Evolutionary conservation across 1,140 invertebrate species (phyloP).

Genomic region (Asobara japonica): DNA sequence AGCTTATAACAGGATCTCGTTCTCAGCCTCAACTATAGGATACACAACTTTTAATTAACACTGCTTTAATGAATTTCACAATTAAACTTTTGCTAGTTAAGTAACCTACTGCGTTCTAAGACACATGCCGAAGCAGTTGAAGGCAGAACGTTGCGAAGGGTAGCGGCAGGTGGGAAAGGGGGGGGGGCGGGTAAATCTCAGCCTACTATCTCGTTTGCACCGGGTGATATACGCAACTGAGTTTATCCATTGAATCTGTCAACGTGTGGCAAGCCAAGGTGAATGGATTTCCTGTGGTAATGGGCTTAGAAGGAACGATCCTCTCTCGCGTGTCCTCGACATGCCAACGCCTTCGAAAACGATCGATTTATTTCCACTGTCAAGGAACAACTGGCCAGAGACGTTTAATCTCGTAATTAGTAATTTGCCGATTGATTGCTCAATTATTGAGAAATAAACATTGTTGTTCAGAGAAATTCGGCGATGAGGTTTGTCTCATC

Average conservation of each 20-base stretch:
- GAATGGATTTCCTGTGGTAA: slow-evolving; percentile 20
- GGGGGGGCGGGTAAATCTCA: background rate
- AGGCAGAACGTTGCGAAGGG: no score
- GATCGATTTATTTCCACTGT: slow-evolving; percentile 31
- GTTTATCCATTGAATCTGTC: slow-evolving; percentile 26
- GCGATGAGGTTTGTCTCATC: no score
- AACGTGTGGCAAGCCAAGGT: slow-evolving; percentile 8
- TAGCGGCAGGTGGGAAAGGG: background rate
- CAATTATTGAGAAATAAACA: background rate
- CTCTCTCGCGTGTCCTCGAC: slow-evolving; percentile 24
- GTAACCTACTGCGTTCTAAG: slow-evolving; percentile 6
- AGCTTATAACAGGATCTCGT: no score
- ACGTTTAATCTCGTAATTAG: slow-evolving; percentile 1
- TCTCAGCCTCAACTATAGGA: background rate
- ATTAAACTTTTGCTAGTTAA: slow-evolving; percentile 28
- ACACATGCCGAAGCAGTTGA: background rate
- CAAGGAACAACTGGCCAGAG: background rate
- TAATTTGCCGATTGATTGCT: background rate
- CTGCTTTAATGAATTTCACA: slow-evolving; percentile 32
- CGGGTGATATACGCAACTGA: slow-evolving; percentile 5
- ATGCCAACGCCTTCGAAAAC: slow-evolving; percentile 24
- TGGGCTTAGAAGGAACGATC: slow-evolving; percentile 15
- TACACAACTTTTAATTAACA: slow-evolving; percentile 30
- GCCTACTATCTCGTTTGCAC: background rate
- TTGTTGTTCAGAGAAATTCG: no score